These are phyloP conservation scores for Calliphora vomitoria DNA, from an alignment of 2,888 invertebrate species.

Conservation along the genomic window DNA sequence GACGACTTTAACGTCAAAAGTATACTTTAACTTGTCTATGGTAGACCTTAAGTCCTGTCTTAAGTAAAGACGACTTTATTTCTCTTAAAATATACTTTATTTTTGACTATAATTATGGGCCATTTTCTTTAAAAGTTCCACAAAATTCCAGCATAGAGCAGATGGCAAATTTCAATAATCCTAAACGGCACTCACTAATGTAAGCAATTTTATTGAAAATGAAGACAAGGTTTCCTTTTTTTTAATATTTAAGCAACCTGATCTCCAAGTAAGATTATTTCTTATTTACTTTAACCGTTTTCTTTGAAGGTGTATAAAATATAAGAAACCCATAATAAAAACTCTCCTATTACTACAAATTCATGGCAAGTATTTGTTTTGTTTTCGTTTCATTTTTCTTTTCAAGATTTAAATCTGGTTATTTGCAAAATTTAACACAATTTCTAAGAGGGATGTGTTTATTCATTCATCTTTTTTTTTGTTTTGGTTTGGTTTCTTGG, in stretches of 20 bases:
- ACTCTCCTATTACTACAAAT: slow-evolving; percentile 20
- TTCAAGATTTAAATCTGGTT: slow-evolving; percentile 35
- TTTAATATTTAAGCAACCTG: slow-evolving; percentile 10
- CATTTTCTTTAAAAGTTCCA: too few relatives aligned
- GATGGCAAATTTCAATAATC: too few relatives aligned
- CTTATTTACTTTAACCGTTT: slow-evolving; percentile 9
- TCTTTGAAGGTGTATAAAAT: slow-evolving; percentile 6
- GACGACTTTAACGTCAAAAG: too few relatives aligned
- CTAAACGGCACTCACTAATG: too few relatives aligned
- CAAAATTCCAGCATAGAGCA: too few relatives aligned
- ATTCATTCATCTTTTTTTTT: slow-evolving; percentile 3
- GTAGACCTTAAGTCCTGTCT: too few relatives aligned
- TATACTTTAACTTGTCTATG: too few relatives aligned
- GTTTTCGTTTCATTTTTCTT: slow-evolving; percentile 20
- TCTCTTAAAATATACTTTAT: too few relatives aligned
- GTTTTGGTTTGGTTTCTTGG: not conserved
- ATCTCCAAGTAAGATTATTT: slow-evolving; percentile 14
- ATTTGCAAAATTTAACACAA: slow-evolving; percentile 51
- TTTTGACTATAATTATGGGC: too few relatives aligned
- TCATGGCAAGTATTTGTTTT: slow-evolving; percentile 18
- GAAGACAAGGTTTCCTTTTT: not conserved
- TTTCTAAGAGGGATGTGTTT: slow-evolving; percentile 50
- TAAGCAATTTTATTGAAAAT: too few relatives aligned
- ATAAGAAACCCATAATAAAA: not conserved
- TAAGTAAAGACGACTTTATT: too few relatives aligned